phyloP scores from a whole-genome alignment of 2,113 vertebrate genomes.

The Gymnarchus niloticus region DNA sequence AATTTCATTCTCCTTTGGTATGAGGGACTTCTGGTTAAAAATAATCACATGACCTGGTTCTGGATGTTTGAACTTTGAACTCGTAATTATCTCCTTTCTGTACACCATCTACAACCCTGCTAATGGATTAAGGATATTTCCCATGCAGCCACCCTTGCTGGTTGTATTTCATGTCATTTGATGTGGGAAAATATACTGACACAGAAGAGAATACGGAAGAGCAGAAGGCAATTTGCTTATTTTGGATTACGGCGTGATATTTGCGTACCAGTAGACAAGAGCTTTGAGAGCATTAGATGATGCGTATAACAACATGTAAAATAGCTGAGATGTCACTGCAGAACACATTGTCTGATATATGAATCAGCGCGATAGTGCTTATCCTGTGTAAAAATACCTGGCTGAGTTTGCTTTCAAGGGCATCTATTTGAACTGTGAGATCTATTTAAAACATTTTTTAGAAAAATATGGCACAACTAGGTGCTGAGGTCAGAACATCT shows the following conservation, averaged over 20 bases:
- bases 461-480: background rate
- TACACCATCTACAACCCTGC: no score
- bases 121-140: no score
- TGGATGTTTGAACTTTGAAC: no score
- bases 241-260: background rate
- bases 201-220: background rate
- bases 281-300: background rate
- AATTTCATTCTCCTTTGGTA: background rate
- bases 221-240: background rate
- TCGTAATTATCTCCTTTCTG: no score
- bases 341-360: background rate
- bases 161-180: background rate
- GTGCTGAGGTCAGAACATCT: background rate
- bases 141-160: no score
- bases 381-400: background rate
- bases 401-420: background rate
- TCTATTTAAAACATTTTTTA: background rate
- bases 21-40: background rate
- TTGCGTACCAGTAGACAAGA: background rate
- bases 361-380: background rate
- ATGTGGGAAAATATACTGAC: background rate
- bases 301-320: background rate
- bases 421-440: background rate
- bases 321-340: background rate
- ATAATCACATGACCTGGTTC: background rate